These are phyloP conservation scores for Drosophila meridiana DNA, from an alignment of 2,888 invertebrate genomes.

Conservation along the genomic window DNA sequence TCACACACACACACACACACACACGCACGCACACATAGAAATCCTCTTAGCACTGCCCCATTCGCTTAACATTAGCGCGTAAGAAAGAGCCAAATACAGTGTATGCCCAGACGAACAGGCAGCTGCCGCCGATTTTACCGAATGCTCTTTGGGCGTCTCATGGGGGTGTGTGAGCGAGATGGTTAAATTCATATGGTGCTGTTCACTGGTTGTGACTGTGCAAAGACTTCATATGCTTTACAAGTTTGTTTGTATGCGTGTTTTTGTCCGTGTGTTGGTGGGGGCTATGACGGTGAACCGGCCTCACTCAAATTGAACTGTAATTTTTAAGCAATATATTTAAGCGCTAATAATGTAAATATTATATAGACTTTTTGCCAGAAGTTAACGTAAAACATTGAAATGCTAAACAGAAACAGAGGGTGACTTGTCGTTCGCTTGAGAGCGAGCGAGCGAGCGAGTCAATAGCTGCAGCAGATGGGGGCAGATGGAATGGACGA, in stretches of 20 bases:
- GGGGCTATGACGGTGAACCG: slow-evolving; percentile 68
- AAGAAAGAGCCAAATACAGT: slow-evolving; percentile 65
- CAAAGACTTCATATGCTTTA: slow-evolving; percentile 24
- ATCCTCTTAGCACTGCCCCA: slow-evolving; percentile 71
- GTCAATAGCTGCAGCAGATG: slow-evolving; percentile 24
- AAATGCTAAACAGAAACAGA: not conserved
- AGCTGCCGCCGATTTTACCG: slow-evolving; percentile 50
- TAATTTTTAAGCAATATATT: slow-evolving; percentile 36
- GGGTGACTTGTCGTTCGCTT: not conserved
- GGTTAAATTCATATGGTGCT: slow-evolving; percentile 37
- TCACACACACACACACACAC: slow-evolving; percentile 45
- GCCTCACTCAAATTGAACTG: slow-evolving; percentile 54
- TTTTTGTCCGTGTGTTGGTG: slow-evolving; percentile 46
- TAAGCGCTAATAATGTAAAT: slow-evolving; percentile 26
- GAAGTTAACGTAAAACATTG: slow-evolving; percentile 5
- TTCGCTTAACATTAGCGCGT: slow-evolving; percentile 43
- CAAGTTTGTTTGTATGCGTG: slow-evolving; percentile 12
- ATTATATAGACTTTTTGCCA: slow-evolving; percentile 8
- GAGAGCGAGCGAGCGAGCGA: slow-evolving; percentile 43
- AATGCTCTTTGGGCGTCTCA: slow-evolving; percentile 47
- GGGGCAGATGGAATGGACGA: slow-evolving; percentile 18
- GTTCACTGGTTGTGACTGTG: slow-evolving; percentile 36
- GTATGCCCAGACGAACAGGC: slow-evolving; percentile 39
- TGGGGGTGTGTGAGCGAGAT: slow-evolving; percentile 57
- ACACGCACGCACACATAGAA: slow-evolving; percentile 34